phyloP scores from a whole-genome alignment of 2,113 vertebrate genomes.

The Scomber colias region DNA sequence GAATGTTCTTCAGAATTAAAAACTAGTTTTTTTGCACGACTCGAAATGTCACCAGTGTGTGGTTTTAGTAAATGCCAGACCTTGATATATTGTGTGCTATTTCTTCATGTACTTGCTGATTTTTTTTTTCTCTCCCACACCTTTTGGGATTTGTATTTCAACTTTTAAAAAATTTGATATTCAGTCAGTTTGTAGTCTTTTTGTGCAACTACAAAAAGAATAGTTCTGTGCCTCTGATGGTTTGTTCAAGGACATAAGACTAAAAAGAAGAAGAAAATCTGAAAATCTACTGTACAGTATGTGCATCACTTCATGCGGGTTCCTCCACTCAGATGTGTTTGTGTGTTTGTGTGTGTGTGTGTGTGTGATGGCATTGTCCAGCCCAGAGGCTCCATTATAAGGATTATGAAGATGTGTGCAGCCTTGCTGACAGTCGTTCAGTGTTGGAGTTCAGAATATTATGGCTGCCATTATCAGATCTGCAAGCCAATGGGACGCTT shows the following conservation, averaged over 20 bases:
- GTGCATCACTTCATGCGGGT: neutral
- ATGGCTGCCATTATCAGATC: conserved; percentile 65
- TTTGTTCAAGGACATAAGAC: conserved; percentile 11
- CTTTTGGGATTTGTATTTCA: neutral
- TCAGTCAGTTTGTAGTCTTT: conserved; percentile 1
- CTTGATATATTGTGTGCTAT: neutral
- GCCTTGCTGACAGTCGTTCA: conserved; percentile 55
- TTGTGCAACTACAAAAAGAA: neutral
- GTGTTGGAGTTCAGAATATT: conserved; percentile 64
- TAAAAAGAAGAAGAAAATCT: neutral
- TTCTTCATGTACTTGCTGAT: neutral
- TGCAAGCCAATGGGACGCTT: conserved; percentile 45
- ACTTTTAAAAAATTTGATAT: neutral
- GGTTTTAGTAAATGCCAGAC: too few species aligned
- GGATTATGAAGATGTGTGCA: conserved; percentile 68
- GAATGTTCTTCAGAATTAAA: neutral
- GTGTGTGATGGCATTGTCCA: conserved; percentile 40
- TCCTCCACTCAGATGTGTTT: conserved; percentile 17
- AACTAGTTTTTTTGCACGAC: too few species aligned
- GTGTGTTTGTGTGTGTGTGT: conserved; percentile 12
- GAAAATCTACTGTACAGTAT: neutral
- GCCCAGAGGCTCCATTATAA: conserved; percentile 66
- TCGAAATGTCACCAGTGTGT: too few species aligned
- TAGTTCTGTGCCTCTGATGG: neutral
- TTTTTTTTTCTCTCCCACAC: too few species aligned